Conservation (phyloP, 2,797 vertebrate genomes). For the Alosa sapidissima region DNA sequence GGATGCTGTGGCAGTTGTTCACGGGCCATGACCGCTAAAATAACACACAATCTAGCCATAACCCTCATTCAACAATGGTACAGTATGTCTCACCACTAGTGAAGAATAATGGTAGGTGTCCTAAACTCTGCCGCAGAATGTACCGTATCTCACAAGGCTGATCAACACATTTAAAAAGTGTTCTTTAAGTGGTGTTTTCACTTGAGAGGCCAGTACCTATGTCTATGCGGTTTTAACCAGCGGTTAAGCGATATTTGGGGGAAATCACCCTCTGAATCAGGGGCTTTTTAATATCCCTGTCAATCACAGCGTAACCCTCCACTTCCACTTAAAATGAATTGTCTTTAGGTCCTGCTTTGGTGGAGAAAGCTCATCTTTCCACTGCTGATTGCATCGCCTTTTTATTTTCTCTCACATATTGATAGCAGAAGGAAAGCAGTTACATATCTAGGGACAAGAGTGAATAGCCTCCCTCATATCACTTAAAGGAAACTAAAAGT, state of each 20-base stretch:
- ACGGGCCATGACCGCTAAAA: slow-evolving; percentile 12
- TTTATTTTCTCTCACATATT: slow-evolving; percentile 3
- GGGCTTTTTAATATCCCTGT: slow-evolving; percentile 40
- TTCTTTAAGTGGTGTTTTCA: slow-evolving; percentile 3
- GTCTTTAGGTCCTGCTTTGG: slow-evolving; percentile 35
- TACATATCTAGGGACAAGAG: neutral
- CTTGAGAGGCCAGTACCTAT: slow-evolving; percentile 1
- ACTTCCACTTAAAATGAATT: slow-evolving; percentile 37
- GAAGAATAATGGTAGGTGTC: neutral
- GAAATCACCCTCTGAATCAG: slow-evolving; percentile 27
- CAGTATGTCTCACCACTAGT: neutral
- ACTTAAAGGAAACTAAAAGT: neutral
- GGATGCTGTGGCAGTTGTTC: slow-evolving; percentile 21
- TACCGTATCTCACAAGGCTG: slow-evolving; percentile 14
- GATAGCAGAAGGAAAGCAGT: slow-evolving; percentile 24
- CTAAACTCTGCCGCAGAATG: neutral
- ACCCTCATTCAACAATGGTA: slow-evolving; percentile 17
- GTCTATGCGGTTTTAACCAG: slow-evolving; percentile 17
- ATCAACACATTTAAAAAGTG: neutral
- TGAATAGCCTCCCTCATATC: slow-evolving; percentile 6
- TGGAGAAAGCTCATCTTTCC: slow-evolving; percentile 30
- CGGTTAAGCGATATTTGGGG: slow-evolving; percentile 12
- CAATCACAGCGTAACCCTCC: slow-evolving; percentile 35
- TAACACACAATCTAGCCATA: slow-evolving; percentile 9
- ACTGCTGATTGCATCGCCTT: slow-evolving; percentile 37